Evolutionary conservation across 2,888 invertebrate species (phyloP), one percentile per base, ranked within the genome.

Genomic region (Xestia c-nigrum): DNA sequence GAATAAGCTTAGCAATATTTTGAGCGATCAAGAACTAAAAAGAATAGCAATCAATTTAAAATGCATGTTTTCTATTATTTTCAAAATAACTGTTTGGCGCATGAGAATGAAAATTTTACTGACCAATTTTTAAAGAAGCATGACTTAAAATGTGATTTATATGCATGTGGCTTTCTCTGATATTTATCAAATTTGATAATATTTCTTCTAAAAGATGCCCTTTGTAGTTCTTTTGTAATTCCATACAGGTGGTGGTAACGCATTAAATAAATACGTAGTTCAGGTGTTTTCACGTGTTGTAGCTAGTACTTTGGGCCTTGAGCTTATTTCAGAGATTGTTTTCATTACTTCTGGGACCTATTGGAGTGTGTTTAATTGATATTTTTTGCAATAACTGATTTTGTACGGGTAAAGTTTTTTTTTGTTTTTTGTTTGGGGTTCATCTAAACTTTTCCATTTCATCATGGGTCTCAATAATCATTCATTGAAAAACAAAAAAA

Each of bases 1-100:
- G 77, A 73, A 43, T 68, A 66, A 75, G 68, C 40, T 90, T 92
- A 92, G 88, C 94, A 92, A 94, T 92, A 92, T 92, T 92, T 91
- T 92, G 90, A 95, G 95, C 95, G 96, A 96, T 95, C 96, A 96
- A 88, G 88, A 88, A 83, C 81, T 71, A 88, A 80, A 76, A 84
- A 74, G 72, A 76, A 78, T 38, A 78, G 57, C 74, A 70, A 70
- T 73, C 71, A 72, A 72, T 81, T 16, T 38, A 79, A 86, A 87
- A 78, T 90, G 93, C 92, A 94, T 87, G 89, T 74, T 80, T 72
- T 70, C 68, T 74, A 38, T 70, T 40, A 52, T 16, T 65, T 61
- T 67, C 19, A 10, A 68, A 40, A 72, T 43, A 67, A 78, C 52
- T 72, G 70, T 86, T 78, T 78, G 73, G 59, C 72, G 87, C 88